A percentile compares a stretch with the other conserved stretches of the same genome.
Evolutionary conservation across 2,113 vertebrate species (phyloP).

Genomic region (Rhineura floridana): DNA sequence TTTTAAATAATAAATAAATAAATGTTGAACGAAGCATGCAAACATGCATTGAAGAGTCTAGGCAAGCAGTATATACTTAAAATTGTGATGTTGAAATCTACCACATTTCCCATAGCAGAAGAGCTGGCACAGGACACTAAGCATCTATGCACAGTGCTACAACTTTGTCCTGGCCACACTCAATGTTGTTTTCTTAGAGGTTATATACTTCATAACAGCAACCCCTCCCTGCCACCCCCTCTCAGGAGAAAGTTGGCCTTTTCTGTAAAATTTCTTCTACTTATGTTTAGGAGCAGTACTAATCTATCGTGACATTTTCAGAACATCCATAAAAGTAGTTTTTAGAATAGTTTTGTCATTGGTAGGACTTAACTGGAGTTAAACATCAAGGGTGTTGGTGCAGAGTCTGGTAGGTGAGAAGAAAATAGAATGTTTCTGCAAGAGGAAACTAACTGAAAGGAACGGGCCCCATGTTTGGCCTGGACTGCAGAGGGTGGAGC

Average conservation of each 20-base stretch:
- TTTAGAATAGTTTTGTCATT: conserved; percentile 42
- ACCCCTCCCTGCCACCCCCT: neutral
- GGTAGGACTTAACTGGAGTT: conserved; percentile 11
- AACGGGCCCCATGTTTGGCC: conserved; percentile 25
- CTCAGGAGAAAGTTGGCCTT: conserved; percentile 19
- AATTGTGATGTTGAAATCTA: neutral
- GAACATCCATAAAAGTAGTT: conserved; percentile 20
- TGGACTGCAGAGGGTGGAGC: conserved; percentile 34
- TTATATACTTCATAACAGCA: neutral
- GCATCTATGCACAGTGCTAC: neutral
- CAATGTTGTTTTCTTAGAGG: neutral
- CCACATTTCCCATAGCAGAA: neutral
- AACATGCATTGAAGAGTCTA: neutral
- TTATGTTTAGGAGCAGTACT: conserved; percentile 15
- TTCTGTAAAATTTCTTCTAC: neutral
- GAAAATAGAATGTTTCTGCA: conserved; percentile 46
- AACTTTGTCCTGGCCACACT: neutral
- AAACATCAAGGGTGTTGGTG: conserved; percentile 22
- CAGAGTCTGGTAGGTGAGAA: conserved; percentile 42
- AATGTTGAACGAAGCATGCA: neutral
- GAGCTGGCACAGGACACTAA: neutral
- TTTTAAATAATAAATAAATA: too few relatives aligned
- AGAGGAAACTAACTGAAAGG: conserved; percentile 51
- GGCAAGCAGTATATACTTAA: neutral
- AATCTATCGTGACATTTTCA: conserved; percentile 18